Evolutionary conservation across 2,113 vertebrate genomes (phyloP).

Genomic region (Onychostruthus taczanowskii): DNA sequence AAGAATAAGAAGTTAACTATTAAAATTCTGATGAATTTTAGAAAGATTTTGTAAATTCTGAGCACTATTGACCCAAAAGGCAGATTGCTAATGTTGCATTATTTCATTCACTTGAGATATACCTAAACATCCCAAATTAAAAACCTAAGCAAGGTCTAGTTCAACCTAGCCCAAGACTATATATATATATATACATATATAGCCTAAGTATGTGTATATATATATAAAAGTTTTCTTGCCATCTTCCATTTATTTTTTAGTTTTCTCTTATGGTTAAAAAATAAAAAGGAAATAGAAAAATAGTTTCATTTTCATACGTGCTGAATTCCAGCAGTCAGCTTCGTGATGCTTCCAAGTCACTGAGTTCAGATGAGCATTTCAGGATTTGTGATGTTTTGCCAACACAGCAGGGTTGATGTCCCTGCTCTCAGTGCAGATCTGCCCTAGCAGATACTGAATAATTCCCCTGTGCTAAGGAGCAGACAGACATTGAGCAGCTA

Average conservation of each 20-base stretch:
- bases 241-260: neutral
- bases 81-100: neutral
- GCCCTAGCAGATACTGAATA: neutral
- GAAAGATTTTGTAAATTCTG: neutral
- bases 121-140: neutral
- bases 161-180: neutral
- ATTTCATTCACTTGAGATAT: neutral
- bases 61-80: neutral
- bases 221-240: too few relatives aligned
- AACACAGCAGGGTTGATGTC: neutral
- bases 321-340: neutral
- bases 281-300: neutral
- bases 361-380: neutral
- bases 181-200: too few relatives aligned
- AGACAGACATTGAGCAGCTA: neutral
- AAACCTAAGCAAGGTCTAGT: neutral
- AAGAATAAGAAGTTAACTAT: neutral
- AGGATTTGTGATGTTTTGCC: neutral
- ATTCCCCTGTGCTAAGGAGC: neutral
- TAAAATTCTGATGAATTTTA: neutral
- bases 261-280: neutral
- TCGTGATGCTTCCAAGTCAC: neutral
- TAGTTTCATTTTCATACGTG: neutral
- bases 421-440: neutral
- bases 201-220: neutral